Conservation (phyloP, 2,797 vertebrate species). For the Labroides dimidiatus region DNA sequence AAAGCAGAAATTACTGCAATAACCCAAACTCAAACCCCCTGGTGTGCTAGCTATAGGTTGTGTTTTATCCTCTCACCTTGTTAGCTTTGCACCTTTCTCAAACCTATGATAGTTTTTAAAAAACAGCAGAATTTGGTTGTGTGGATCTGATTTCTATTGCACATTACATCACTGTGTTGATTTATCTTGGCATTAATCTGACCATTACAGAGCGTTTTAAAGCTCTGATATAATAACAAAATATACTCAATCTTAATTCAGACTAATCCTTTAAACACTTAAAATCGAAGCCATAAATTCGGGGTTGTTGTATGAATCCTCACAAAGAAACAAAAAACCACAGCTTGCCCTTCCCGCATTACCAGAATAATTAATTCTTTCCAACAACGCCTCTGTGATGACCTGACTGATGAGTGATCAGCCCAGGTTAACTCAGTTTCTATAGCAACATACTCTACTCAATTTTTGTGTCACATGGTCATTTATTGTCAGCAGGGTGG, state of each 20-base stretch:
- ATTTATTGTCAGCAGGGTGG: slow-evolving; percentile 24
- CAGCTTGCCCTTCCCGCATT: slow-evolving; percentile 10
- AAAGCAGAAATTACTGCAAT: not conserved
- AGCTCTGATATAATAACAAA: too few species aligned
- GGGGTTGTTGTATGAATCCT: too few species aligned
- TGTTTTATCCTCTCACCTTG: not conserved
- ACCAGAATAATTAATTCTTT: slow-evolving; percentile 21
- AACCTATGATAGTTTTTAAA: not conserved
- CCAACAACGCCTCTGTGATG: slow-evolving; percentile 13
- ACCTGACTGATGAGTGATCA: not conserved
- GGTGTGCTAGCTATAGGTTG: not conserved
- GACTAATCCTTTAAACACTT: too few species aligned
- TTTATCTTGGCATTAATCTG: too few species aligned
- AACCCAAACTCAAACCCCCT: not conserved
- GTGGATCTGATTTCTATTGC: too few species aligned
- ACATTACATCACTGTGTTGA: too few species aligned
- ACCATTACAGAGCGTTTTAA: too few species aligned
- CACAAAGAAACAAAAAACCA: too few species aligned
- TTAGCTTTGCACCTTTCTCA: not conserved
- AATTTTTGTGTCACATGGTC: slow-evolving; percentile 21
- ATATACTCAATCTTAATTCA: too few species aligned
- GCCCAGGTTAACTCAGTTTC: slow-evolving; percentile 23
- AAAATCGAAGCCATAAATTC: too few species aligned
- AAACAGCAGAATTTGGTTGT: not conserved
- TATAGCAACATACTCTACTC: slow-evolving; percentile 14